These are phyloP conservation scores for Philotrypesis tridentata DNA, from an alignment of 1,140 invertebrate genomes.

Conservation along the genomic window DNA sequence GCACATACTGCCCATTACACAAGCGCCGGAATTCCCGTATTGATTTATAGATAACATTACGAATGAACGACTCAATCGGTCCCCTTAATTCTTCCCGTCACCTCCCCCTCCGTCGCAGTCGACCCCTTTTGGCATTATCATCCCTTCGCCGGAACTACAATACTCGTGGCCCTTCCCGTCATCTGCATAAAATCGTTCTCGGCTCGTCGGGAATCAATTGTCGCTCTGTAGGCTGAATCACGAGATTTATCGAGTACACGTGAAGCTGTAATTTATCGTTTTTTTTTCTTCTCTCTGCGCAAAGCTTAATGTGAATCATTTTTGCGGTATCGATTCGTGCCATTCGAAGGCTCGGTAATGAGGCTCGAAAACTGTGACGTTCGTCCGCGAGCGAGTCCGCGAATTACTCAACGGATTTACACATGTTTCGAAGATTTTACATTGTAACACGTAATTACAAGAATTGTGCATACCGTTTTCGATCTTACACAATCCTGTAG, in stretches of 20 bases:
- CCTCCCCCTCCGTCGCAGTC: neutral
- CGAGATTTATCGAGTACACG: neutral
- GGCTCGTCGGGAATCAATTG: neutral
- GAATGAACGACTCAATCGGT: slow-evolving; percentile 17
- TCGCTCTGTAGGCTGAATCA: neutral
- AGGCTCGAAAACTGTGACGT: too few relatives aligned
- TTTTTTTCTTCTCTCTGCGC: neutral
- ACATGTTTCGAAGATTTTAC: too few relatives aligned
- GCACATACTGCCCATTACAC: neutral
- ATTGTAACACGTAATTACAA: too few relatives aligned
- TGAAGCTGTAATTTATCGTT: neutral
- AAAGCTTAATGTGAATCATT: neutral
- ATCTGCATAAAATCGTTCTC: slow-evolving; percentile 25
- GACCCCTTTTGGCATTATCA: neutral
- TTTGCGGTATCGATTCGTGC: neutral
- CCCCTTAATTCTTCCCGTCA: slow-evolving; percentile 13
- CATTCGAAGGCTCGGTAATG: neutral
- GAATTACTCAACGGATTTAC: too few relatives aligned
- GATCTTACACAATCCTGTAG: too few relatives aligned
- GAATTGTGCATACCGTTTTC: too few relatives aligned
- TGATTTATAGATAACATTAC: neutral
- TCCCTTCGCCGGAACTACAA: neutral
- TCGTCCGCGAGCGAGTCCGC: too few relatives aligned
- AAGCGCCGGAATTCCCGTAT: neutral
- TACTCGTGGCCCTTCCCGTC: neutral